Base-by-base conservation (phyloP, 92 coral and sea anemone species). In the Hydrozoanthus gracilis region DNA sequence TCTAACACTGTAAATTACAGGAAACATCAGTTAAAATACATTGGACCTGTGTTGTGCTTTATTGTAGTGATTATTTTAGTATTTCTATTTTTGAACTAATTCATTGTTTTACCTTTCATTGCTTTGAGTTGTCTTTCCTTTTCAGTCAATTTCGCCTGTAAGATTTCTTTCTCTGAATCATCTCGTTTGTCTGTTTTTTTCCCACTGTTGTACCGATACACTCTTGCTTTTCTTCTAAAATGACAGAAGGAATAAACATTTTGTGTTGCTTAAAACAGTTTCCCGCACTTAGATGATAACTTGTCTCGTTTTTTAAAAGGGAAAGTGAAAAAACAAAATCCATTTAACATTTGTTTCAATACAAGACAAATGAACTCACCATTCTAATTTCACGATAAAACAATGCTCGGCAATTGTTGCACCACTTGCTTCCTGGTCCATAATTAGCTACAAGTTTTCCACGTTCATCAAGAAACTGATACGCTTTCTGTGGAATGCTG, bases 381-480 rank as follows among this genome's bases (percentile, higher is more conserved):
- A 61, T 61, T 61, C 68, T 15, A 61, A 61, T 61, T 61, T 61
- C 68, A 4, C 68, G 0, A 61, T 61, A 61, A 61, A 20, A 61
- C 68, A 61, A 61, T 61, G 2, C 2, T 27, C 39, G 39, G 39
- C 39, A 27, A 27, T 27, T 27, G 39, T 27, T 27, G 39, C 39
- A 61, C 5, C 68, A 61, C 68, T 20, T 61, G 68, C 18, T 17
- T 61, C 68, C 68, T 17, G 68, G 17, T 61, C 68, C 17, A 9
- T 61, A 61, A 20, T 61, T 61, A 16, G 68, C 68, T 14, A 61
- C 17, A 61, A 61, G 8, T 61, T 61, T 61, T 61, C 17, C 17
- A 61, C 68, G 68, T 16, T 61, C 27, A 61, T 61, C 68, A 61
- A 61, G 17, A 61, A 61, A 61, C 68, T 16, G 68, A 61, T 61